Conservation (phyloP, 1,140 invertebrate genomes). For the Drosophila arawakana region DNA sequence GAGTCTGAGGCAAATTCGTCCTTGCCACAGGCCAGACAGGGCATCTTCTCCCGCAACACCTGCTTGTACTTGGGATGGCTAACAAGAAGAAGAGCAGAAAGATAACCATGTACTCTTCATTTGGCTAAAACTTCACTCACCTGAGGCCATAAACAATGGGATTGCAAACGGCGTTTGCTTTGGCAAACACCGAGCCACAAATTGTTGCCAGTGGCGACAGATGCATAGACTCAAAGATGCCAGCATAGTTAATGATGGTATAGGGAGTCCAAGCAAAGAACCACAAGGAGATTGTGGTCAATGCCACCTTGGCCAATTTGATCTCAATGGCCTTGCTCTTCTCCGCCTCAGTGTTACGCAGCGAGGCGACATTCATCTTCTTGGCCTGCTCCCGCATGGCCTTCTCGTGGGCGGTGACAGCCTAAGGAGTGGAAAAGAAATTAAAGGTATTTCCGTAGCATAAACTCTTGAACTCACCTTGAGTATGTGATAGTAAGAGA, state of each 20-base stretch:
- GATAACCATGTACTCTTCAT: neutral
- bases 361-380: conserved; percentile 90
- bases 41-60: conserved; percentile 83
- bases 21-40: conserved; percentile 86
- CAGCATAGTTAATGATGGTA: conserved; percentile 89
- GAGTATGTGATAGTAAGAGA: conserved; percentile 90
- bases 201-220: conserved; percentile 89
- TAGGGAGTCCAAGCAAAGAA: conserved; percentile 92
- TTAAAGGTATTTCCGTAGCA: neutral
- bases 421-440: conserved; percentile 73
- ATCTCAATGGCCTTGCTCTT: conserved; percentile 87
- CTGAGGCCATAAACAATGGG: conserved; percentile 88
- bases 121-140: conserved; percentile 27
- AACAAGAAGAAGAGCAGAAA: neutral
- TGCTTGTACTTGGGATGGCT: conserved; percentile 91
- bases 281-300: conserved; percentile 91
- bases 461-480: conserved; percentile 84
- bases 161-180: conserved; percentile 89
- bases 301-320: conserved; percentile 88
- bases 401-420: conserved; percentile 89
- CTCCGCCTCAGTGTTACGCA: conserved; percentile 87
- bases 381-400: conserved; percentile 90
- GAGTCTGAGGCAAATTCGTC: conserved; percentile 86
- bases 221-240: conserved; percentile 87
- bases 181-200: conserved; percentile 89